A percentile compares a stretch with the other conserved stretches of the same genome.
phyloP scores from a whole-genome alignment of 53 echinoderm and acorn worm species.

The Glandiceps talaboti region DNA sequence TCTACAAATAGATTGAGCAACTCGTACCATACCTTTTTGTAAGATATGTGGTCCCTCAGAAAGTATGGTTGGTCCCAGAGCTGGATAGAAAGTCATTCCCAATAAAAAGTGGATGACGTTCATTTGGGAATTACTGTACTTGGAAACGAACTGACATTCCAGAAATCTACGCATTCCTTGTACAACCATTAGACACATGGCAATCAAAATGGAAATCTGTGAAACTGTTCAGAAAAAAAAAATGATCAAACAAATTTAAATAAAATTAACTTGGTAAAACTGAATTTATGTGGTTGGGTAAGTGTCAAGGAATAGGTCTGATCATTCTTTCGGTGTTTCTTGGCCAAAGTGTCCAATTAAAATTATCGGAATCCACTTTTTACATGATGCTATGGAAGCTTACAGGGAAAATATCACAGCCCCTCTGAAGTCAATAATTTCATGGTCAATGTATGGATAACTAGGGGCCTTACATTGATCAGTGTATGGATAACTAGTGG shows the following conservation, averaged over 20 bases:
- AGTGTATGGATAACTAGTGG: too few relatives aligned
- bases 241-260: background rate
- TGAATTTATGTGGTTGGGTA: too few relatives aligned
- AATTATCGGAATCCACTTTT: too few relatives aligned
- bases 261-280: background rate
- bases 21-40: conserved; percentile 31
- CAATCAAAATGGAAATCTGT: conserved; percentile 45
- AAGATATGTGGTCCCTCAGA: conserved; percentile 59
- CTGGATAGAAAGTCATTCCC: conserved; percentile 45
- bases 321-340: too few relatives aligned
- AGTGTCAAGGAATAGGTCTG: too few relatives aligned
- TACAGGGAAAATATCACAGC: too few relatives aligned
- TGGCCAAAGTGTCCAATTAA: too few relatives aligned
- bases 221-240: conserved; percentile 33
- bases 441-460: too few relatives aligned
- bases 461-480: too few relatives aligned
- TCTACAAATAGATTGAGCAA: too few relatives aligned
- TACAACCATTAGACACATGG: conserved; percentile 31
- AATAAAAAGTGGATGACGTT: conserved; percentile 68
- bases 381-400: too few relatives aligned
- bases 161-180: conserved; percentile 59
- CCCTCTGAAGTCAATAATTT: too few relatives aligned
- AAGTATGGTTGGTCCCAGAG: conserved; percentile 36
- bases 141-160: conserved; percentile 64
- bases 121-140: conserved; percentile 71